These are phyloP conservation scores for Phengaris arion DNA, from an alignment of 2,888 invertebrate genomes.

Conservation along the genomic window DNA sequence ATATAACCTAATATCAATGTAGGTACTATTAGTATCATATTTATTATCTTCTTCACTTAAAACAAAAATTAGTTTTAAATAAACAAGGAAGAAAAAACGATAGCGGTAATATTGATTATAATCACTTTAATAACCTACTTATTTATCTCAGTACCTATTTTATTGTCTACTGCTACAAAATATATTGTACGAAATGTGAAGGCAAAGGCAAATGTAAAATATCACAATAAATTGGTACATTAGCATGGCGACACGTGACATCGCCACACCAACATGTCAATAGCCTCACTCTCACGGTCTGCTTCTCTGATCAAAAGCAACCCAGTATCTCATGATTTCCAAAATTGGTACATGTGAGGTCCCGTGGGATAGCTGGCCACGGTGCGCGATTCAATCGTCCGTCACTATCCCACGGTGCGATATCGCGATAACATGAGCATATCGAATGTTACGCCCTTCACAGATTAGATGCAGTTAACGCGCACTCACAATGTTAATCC, in stretches of 20 bases:
- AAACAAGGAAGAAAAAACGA: too few relatives aligned
- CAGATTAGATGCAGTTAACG: conserved; percentile 39
- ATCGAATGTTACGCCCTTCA: conserved; percentile 63
- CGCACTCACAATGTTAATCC: conserved; percentile 30
- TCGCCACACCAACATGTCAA: not conserved
- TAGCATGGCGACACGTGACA: not conserved
- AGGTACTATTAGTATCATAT: too few relatives aligned
- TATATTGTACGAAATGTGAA: too few relatives aligned
- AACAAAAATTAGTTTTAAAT: too few relatives aligned
- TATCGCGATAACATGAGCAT: conserved; percentile 47
- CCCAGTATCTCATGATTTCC: conserved; percentile 41
- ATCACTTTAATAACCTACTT: too few relatives aligned
- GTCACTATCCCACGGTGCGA: conserved; percentile 55
- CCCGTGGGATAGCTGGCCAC: conserved; percentile 54
- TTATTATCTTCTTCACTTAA: too few relatives aligned
- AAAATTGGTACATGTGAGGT: conserved; percentile 42
- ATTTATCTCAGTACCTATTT: too few relatives aligned
- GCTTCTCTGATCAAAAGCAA: not conserved
- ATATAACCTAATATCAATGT: too few relatives aligned
- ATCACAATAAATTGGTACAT: not conserved
- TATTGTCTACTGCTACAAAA: too few relatives aligned
- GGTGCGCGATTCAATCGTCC: conserved; percentile 57
- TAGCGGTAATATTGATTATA: too few relatives aligned
- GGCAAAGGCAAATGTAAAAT: not conserved
- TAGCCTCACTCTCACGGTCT: not conserved